A percentile compares a stretch with the other conserved stretches of the same genome.
phyloP scores from a whole-genome alignment of 2,888 invertebrate genomes.

The Drosophila nigricruria region DNA sequence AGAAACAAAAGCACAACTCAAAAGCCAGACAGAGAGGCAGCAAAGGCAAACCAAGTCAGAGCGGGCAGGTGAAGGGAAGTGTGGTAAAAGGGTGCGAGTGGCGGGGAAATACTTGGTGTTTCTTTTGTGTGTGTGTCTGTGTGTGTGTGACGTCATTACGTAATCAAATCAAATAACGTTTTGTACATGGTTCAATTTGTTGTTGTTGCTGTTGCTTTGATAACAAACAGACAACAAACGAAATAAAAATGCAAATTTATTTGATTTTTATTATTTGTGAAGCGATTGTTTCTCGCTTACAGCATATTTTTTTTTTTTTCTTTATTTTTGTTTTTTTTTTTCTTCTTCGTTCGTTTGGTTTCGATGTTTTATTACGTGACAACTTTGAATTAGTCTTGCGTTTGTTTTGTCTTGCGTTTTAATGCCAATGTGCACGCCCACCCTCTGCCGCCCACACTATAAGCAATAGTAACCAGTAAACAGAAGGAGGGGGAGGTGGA shows the following conservation, averaged over 20 bases:
- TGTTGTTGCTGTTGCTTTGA: constrained; percentile 41
- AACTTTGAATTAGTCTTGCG: constrained; percentile 69
- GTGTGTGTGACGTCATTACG: constrained; percentile 68
- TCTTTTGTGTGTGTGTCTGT: neutral
- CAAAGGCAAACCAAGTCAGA: neutral
- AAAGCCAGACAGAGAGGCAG: constrained; percentile 40
- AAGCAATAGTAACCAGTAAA: neutral
- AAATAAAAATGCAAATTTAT: constrained; percentile 67
- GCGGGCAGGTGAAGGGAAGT: neutral
- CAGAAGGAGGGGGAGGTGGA: neutral
- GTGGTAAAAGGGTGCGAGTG: neutral
- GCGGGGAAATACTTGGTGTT: neutral
- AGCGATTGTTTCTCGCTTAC: constrained; percentile 62
- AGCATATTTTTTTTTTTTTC: constrained; percentile 43
- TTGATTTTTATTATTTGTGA: constrained; percentile 64
- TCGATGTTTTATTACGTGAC: constrained; percentile 77
- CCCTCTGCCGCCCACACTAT: neutral
- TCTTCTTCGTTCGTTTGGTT: constrained; percentile 32
- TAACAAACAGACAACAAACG: constrained; percentile 22
- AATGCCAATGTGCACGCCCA: constrained; percentile 14
- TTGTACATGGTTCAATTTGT: constrained; percentile 70
- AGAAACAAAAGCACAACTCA: constrained; percentile 30
- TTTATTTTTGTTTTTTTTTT: constrained; percentile 41
- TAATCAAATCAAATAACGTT: constrained; percentile 77
- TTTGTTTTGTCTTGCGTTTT: constrained; percentile 46